Conservation (phyloP, 2,113 vertebrate species). For the Sebastes fasciatus region DNA sequence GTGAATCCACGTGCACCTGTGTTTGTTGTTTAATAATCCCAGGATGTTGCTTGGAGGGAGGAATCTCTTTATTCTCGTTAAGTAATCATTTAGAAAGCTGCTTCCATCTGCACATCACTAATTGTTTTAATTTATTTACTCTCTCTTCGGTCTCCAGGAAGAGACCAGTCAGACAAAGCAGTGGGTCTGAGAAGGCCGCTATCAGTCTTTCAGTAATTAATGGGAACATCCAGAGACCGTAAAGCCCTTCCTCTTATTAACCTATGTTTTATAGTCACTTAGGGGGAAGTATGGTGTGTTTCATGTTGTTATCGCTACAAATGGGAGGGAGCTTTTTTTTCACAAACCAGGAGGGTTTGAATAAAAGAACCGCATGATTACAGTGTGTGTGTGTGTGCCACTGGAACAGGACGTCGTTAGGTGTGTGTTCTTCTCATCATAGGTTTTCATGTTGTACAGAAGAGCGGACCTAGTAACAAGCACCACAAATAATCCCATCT, state of each 20-base stretch:
- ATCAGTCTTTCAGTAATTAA: constrained; percentile 47
- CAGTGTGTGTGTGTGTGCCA: constrained; percentile 37
- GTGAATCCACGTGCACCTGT: constrained; percentile 27
- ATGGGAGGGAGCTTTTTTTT: constrained; percentile 9
- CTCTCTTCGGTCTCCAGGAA: background rate
- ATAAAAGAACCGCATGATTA: constrained; percentile 39
- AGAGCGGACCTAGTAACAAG: constrained; percentile 42
- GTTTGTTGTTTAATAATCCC: constrained; percentile 19
- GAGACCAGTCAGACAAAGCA: constrained; percentile 24
- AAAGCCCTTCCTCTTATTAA: constrained; percentile 52
- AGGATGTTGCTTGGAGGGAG: constrained; percentile 5
- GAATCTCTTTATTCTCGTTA: constrained; percentile 27
- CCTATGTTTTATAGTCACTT: constrained; percentile 56
- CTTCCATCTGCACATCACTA: constrained; percentile 2
- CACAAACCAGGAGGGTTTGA: constrained; percentile 27
- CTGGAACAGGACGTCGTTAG: constrained; percentile 18
- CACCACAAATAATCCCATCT: constrained; percentile 71
- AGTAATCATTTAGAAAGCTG: constrained; percentile 37
- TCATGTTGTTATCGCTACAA: constrained; percentile 55
- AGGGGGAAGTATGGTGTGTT: constrained; percentile 25
- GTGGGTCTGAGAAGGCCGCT: background rate
- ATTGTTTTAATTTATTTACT: background rate
- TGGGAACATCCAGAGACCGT: constrained; percentile 51
- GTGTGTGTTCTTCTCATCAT: constrained; percentile 18
- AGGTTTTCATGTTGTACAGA: background rate